Evolutionary conservation across 1,140 invertebrate species (phyloP).

Genomic region (Orius insidiosus): DNA sequence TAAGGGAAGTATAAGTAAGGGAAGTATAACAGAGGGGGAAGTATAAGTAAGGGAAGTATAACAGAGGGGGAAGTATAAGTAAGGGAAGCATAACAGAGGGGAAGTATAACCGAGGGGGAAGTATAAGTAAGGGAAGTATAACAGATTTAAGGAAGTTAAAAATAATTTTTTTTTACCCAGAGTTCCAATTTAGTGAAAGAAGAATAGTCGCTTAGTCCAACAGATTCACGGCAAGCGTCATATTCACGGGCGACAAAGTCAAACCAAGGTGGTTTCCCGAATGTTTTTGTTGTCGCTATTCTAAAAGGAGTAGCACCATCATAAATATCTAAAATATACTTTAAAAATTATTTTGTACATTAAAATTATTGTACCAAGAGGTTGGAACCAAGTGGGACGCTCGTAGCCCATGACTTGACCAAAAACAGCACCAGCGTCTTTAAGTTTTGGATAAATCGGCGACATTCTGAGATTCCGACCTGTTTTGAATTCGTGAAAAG

Average conservation of each 20-base stretch:
- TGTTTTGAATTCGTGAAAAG: slow-evolving; percentile 67
- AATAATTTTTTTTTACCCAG: slow-evolving; percentile 40
- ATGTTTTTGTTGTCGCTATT: slow-evolving; percentile 57
- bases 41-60: no score
- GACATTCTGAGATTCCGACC: slow-evolving; percentile 87
- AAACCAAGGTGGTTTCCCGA: slow-evolving; percentile 88
- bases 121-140: no score
- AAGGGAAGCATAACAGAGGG: no score
- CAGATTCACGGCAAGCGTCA: slow-evolving; percentile 77
- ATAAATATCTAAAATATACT: slow-evolving; percentile 12
- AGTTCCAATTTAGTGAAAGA: slow-evolving; percentile 96
- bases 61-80: no score
- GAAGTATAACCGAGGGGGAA: no score
- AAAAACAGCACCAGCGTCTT: slow-evolving; percentile 88
- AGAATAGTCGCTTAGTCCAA: slow-evolving; percentile 91
- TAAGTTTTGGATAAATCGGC: slow-evolving; percentile 83
- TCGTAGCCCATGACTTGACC: slow-evolving; percentile 98
- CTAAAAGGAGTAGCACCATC: slow-evolving; percentile 27
- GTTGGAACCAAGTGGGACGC: slow-evolving; percentile 80
- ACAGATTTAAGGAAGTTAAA: background rate
- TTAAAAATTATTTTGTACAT: background rate
- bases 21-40: no score
- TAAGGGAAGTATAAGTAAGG: no score
- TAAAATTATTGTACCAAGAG: slow-evolving; percentile 14
- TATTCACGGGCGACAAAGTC: slow-evolving; percentile 78